Base-by-base conservation (phyloP, 1,140 invertebrate species). In the Halictus rubicundus region DNA sequence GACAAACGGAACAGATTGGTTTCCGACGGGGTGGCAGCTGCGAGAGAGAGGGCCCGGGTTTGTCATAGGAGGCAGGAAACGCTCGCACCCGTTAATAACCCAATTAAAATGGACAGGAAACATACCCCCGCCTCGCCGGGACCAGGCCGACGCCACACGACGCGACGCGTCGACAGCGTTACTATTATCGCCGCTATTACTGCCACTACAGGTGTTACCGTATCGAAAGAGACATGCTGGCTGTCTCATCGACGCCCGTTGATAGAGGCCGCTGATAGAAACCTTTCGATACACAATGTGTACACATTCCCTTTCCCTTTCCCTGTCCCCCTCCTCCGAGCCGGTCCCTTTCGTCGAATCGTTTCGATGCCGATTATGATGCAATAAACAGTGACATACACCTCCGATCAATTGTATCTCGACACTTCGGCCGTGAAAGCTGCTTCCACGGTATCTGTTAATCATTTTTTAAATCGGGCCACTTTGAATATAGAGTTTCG, bases 1-100 rank as follows among this genome's bases (percentile, higher is more conserved):
- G 84, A 89, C 87, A 89, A 89, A 90, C 78, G 88, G 81, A 89
- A 89, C 89, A 90, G 89, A 90, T 90, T 90, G 89, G 86, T 90
- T 90, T 89, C 88, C 89, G 87, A 88, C 74, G 78, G 80, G 70
- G 78, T 78, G 82, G 82, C 87, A 87, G 88, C 88, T 89, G 89
- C 83, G 76, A 72, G 76, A 72, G 72, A 68, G n/a, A n/a, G n/a
- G 61, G 63, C 73, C 80, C 57, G 46, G 76, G 71, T 86, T 89
- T 90, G 88, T 86, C 88, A 83, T 81, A 88, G 87, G 80, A 87
- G 87, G 84, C 87, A 89, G 88, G 88, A 88, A 88, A 87, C 87
- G 84, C 88, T 88, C 82, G 87, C 82, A 76, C 79, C 86, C 86
- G 88, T 89, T 89, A 89, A 89, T 88, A 89, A 89, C 86, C 88